Evolutionary conservation across 2,888 invertebrate genomes (phyloP), one percentile per base, ranked within the genome.

Genomic region (Agrochola circellaris): DNA sequence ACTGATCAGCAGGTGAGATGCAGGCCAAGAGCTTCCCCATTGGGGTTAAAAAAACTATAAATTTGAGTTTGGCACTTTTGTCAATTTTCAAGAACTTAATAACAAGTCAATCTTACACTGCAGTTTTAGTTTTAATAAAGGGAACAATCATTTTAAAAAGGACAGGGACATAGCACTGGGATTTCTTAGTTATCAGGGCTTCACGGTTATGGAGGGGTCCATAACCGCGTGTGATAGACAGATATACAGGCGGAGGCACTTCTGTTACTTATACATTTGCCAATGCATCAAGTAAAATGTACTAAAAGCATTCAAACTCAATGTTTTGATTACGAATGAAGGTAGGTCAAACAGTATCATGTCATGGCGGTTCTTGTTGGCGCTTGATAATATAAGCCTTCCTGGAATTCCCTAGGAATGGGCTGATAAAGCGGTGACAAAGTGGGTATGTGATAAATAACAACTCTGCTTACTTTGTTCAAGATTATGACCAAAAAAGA

Each of bases 301-400:
- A 30, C 48, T 7, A 51, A 48, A 48, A 48, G 7, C 9, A 30
- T 61, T 51, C 7, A n/a, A 54, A 51, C 23, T 48, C n/a, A 17
- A 23, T 56, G 11, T 48, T 56, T n/a, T 34, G 42, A 13, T 17
- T 26, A 23, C 2, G 3, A 67, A 30, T 20, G 2, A 11, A 15
- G n/a, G 56, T 15, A 15, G 17, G 17, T n/a, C 23, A 45, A 65
- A 20, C 23, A 30, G 2, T 45, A 34, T 48, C 23, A 77, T 51
- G 69, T 23, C 56, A 23, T 66, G 26, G 42, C 15, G 34, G 23
- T 20, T 61, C 0, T 71, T 26, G 45, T 77, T 66, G n/a, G 48
- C 11, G 26, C 48, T 60, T 48, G 67, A 77, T 65, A 72, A 71
- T 30, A 20, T 15, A 42, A n/a, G 1, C 23, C 30, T 79, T 65